Conservation (phyloP, 2,113 vertebrate genomes). For the Mobula birostris region DNA sequence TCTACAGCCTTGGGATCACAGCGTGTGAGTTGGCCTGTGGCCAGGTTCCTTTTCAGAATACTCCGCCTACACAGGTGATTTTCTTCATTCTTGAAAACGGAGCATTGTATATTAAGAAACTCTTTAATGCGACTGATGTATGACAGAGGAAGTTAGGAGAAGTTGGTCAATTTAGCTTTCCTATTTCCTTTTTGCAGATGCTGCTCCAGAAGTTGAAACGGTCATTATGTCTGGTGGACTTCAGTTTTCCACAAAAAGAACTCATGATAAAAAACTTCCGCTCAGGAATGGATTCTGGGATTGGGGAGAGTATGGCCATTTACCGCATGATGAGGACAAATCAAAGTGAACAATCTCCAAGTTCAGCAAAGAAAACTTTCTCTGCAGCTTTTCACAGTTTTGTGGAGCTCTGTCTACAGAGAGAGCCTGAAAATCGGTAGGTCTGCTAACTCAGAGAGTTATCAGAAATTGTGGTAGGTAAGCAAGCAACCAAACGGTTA, state of each 20-base stretch:
- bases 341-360: constrained; percentile 72
- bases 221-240: constrained; percentile 69
- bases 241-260: constrained; percentile 68
- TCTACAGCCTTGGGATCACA: constrained; percentile 93
- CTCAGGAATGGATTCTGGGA: constrained; percentile 88
- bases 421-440: constrained; percentile 82
- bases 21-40: constrained; percentile 93
- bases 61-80: constrained; percentile 85
- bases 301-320: constrained; percentile 77
- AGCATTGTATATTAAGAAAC: neutral
- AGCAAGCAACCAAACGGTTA: no score
- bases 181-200: constrained; percentile 62
- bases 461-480: no score
- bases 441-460: neutral
- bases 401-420: constrained; percentile 87
- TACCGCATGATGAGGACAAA: constrained; percentile 73
- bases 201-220: constrained; percentile 90
- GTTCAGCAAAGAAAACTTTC: constrained; percentile 78
- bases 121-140: neutral
- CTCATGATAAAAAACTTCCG: constrained; percentile 80
- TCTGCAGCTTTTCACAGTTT: constrained; percentile 83
- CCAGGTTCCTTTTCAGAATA: constrained; percentile 86
- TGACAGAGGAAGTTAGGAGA: neutral
- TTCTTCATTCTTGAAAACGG: neutral
- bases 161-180: neutral